Conservation (phyloP, 2,888 invertebrate genomes). For the Noctua fimbriata region DNA sequence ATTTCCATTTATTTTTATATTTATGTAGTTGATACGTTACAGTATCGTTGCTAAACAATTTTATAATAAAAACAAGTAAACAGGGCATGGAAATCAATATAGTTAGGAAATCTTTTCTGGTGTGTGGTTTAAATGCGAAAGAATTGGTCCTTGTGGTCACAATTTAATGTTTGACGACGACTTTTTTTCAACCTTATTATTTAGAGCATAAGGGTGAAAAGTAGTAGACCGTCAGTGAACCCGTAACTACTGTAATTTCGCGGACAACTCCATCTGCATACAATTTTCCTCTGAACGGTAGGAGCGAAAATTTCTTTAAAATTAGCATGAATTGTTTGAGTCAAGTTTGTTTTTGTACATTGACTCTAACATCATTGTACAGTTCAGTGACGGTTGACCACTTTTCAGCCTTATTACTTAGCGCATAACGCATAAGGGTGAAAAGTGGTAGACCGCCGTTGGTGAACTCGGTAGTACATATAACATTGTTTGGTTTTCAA, state of each 20-base stretch:
- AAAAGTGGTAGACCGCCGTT: no score
- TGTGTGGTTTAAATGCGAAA: conserved; percentile 1
- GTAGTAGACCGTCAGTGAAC: no score
- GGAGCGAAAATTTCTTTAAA: background rate
- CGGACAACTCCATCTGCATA: background rate
- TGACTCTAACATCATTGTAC: no score
- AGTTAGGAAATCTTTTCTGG: background rate
- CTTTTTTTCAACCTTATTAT: no score
- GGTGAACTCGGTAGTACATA: background rate
- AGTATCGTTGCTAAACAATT: conserved; percentile 1
- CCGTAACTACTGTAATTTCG: background rate
- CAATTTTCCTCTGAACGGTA: background rate
- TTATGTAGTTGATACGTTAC: background rate
- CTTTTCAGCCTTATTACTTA: no score
- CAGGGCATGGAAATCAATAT: conserved; percentile 22
- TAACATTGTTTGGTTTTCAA: background rate
- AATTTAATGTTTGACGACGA: background rate
- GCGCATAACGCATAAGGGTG: no score
- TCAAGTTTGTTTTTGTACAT: background rate
- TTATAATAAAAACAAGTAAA: background rate
- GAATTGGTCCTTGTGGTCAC: conserved; percentile 18
- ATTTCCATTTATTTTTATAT: conserved; percentile 34
- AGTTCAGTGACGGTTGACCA: no score
- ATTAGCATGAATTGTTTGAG: background rate
- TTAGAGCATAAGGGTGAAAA: no score